Base-by-base conservation (phyloP, 2,113 vertebrate species). In the Henicopernis longicauda region DNA sequence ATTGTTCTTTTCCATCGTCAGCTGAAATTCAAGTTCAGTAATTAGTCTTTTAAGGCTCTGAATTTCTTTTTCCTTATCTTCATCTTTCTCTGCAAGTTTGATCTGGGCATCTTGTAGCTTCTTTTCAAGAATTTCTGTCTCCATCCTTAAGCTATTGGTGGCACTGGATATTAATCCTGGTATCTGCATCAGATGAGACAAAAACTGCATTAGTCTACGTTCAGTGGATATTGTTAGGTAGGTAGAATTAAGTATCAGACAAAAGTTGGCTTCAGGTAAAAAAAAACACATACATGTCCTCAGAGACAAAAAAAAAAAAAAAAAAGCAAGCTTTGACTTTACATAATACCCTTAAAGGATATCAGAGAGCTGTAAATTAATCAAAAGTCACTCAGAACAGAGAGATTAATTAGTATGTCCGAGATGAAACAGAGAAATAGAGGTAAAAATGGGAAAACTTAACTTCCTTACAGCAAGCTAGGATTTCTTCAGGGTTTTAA, bases 1-100 rank as follows among this genome's bases (percentile, higher is more conserved):
- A 49, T 78, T 97, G 87, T 86, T 96, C 87, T 97, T 98, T 86
- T 99, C 98, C 96, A 98, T 92, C 36, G 97, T 95, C 71, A 99
- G 93, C 94, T 98, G 97, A 82, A 95, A 95, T 52, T 98, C 97
- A 47, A 98, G 95, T 15, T 98, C 97, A 59, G 96, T 94, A 84
- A 98, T 89, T 54, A 97, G 47, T 65, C 91, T 97, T 90, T 97
- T 98, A 15, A 99, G 96, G 52, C 79, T 92, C 89, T 76, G 94
- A 22, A 98, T 95, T 97, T 99, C 98, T 72, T 98, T 96, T 16
- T 98, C 97, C 76, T 96, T 98, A 25, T 96, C 95, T 42, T 93
- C 86, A 18, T 97, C 93, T 89, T 98, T 97, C 97, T 99, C 94
- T 29, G 90, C 82, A 42, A 98, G 94, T 40, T 66, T 97, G 36